phyloP scores from a whole-genome alignment of 2,113 vertebrate genomes.

The Alligator mississippiensis region DNA sequence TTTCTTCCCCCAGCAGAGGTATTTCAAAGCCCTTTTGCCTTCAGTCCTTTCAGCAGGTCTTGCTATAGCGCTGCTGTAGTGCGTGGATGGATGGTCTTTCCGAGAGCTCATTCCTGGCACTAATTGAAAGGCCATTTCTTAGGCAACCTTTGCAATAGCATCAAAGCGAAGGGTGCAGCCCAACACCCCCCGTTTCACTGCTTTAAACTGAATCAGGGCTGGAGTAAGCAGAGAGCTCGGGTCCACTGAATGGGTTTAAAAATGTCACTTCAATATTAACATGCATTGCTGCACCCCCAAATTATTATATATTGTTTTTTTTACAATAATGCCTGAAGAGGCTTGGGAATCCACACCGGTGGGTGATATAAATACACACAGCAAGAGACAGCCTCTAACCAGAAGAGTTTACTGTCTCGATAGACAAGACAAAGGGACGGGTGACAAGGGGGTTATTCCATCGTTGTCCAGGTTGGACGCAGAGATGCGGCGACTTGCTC shows the following conservation, averaged over 20 bases:
- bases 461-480: background rate
- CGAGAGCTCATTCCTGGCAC: background rate
- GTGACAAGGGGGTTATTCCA: background rate
- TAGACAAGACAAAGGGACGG: fast-evolving
- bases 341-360: background rate
- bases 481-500: too few relatives aligned
- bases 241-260: background rate
- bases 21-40: background rate
- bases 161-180: too few relatives aligned
- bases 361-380: background rate
- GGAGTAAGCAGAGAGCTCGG: background rate
- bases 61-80: background rate
- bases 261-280: background rate
- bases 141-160: too few relatives aligned
- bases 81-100: background rate
- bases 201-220: background rate
- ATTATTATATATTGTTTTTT: background rate
- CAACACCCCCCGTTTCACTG: too few relatives aligned
- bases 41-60: background rate
- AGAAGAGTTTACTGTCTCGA: background rate
- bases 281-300: background rate
- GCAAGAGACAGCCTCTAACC: background rate
- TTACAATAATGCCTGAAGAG: background rate
- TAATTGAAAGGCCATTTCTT: background rate
- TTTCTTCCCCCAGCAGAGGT: background rate